A percentile compares a stretch with the other conserved stretches of the same genome.
phyloP scores from a whole-genome alignment of 2,888 invertebrate species.

The Drosophila rubida region DNA sequence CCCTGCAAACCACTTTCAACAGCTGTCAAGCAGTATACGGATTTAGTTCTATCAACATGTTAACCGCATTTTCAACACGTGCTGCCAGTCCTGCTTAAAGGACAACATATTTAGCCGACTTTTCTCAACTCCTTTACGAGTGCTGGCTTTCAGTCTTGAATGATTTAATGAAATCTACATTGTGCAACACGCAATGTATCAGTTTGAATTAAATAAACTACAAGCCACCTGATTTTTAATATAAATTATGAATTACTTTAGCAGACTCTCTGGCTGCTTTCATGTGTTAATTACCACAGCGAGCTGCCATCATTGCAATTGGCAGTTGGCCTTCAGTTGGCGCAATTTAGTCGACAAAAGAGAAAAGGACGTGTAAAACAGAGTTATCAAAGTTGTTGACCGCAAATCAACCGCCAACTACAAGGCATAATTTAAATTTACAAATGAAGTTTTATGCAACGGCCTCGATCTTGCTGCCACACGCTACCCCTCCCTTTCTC shows the following conservation, averaged over 20 bases:
- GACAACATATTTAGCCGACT: neutral
- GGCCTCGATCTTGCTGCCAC: slow-evolving; percentile 5
- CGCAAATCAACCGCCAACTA: slow-evolving; percentile 52
- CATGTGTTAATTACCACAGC: neutral
- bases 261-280: neutral
- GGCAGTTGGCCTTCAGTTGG: neutral
- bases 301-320: neutral
- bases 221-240: neutral
- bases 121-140: neutral
- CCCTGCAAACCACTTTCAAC: neutral
- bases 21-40: neutral
- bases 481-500: slow-evolving; percentile 4
- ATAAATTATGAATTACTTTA: neutral
- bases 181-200: neutral
- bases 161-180: neutral
- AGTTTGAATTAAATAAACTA: neutral
- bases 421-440: slow-evolving; percentile 65
- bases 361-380: slow-evolving; percentile 44
- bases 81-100: neutral
- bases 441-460: slow-evolving; percentile 57
- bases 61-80: slow-evolving; percentile 4
- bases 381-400: slow-evolving; percentile 64
- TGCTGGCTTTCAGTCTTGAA: neutral
- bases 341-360: neutral
- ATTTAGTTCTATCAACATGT: neutral